Evolutionary conservation across 2,888 invertebrate species (phyloP), one percentile per base, ranked within the genome.

Genomic region (Phalera bucephala): DNA sequence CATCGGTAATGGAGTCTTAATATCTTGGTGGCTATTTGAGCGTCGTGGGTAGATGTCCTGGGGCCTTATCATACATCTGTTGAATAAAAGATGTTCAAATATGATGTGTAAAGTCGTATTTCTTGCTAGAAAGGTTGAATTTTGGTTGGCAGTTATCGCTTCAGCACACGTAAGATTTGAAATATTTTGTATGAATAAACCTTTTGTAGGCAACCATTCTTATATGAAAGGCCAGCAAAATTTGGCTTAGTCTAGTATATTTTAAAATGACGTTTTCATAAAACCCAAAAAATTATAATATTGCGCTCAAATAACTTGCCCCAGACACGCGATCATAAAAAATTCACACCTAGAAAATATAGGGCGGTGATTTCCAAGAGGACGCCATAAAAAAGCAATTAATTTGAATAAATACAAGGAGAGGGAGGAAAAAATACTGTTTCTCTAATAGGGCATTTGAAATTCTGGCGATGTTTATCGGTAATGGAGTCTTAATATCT

Each of bases 371-470:
- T 70, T 50, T 68, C 57, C 64, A 50, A 37, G 57, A 12, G 45
- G 48, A 40, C 59, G 10, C 17, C 58, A 80, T 82, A 80, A 83
- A 84, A 83, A 79, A 70, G 73, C 72, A 78, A 83, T 82, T 83
- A 84, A 81, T 81, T 82, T 80, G 72, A 81, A 83, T 83, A 82
- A 80, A 75, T 70, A 78, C 67, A 52, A 40, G 42, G 37, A 29
- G 46, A 58, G 12, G 7, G 8, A 64, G n/a, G n/a, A n/a, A n/a
- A 70, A 77, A 73, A 77, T 64, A 72, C 69, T 66, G 65, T 65
- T 59, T 53, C 12, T 59, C 66, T 72, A 78, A 68, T 67, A 66
- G 46, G 41, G 62, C 72, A 79, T 83, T 82, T 75, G 70, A 64
- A 73, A 78, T 80, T 81, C 81, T 67, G 72, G 58, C 73, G 62